Evolutionary conservation across 2,113 vertebrate species (phyloP), one percentile per base, ranked within the genome.

Genomic region (Romanogobio albipinnatus): DNA sequence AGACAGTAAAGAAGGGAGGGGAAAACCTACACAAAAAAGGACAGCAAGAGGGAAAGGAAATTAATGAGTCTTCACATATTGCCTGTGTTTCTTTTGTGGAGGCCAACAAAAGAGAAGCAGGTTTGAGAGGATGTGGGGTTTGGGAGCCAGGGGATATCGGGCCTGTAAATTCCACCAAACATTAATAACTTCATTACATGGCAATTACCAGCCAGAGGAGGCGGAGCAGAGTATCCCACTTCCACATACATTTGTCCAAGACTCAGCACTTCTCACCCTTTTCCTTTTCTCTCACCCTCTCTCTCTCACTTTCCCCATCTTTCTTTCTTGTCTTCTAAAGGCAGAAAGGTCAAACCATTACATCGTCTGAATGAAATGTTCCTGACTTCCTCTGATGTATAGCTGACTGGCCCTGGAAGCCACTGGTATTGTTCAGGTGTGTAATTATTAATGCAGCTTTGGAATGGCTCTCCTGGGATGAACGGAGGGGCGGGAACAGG

Each of bases 91-190:
- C 94, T 93, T 95, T 96, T 95, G 94, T 96, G 92, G 89, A 89
- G 88, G 84, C 90, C 91, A 88, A 88, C 86, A 89, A 91, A 90
- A 84, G 84, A 80, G 71, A 83, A 94, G 88, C 85, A 90, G 88
- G 75, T 78, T 49, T 79, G 84, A 84, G 33, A 33, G 29, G 64
- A 82, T 83, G 76, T 29, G 79, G 82, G 78, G 80, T 73, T 91
- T 91, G 91, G 93, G 92, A 90, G 90, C 88, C 87, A 92, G 88
- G 94, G 93, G 94, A 95, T 92, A 93, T 92, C 91, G 90, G 92
- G 77, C 95, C 89, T 94, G 93, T 96, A 95, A 96, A 97, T 95
- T 93, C 94, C 93, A 94, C 92, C 91, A 95, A 96, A 96, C 95
- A 96, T 95, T 96, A 71, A 56, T 82, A 94, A 95, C 95, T 94